Evolutionary conservation across 1,140 invertebrate species (phyloP).

Genomic region (Delia radicum): DNA sequence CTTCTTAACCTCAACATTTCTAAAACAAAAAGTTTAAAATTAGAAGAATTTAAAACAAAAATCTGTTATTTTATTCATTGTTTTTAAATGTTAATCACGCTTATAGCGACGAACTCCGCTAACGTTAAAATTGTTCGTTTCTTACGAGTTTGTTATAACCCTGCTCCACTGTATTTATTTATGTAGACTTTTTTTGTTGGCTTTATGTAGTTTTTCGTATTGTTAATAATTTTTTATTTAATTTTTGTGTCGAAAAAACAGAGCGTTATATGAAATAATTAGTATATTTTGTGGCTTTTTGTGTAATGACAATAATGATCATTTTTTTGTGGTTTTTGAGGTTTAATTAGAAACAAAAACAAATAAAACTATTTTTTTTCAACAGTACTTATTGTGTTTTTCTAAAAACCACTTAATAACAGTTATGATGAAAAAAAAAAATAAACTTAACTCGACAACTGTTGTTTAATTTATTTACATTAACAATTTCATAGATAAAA

Average conservation of each 20-base stretch:
- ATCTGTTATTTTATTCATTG: too few relatives aligned
- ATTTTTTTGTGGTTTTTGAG: neutral
- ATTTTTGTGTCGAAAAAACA: neutral
- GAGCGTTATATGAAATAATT: neutral
- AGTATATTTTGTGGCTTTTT: neutral
- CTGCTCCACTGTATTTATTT: too few relatives aligned
- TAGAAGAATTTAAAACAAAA: too few relatives aligned
- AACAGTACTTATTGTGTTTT: neutral
- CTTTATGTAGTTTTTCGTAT: too few relatives aligned
- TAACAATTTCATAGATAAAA: neutral
- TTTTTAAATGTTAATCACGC: too few relatives aligned
- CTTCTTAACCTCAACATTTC: too few relatives aligned
- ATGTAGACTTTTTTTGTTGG: too few relatives aligned
- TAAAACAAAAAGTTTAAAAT: too few relatives aligned
- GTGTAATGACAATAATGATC: neutral
- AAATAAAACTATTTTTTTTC: neutral
- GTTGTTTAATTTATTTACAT: neutral
- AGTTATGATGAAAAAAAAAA: neutral
- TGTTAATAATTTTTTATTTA: neutral
- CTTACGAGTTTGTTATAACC: too few relatives aligned
- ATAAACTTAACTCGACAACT: neutral
- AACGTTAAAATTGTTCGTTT: too few relatives aligned
- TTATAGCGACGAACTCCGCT: too few relatives aligned
- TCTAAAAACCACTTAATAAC: neutral
- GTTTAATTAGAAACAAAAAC: neutral